Evolutionary conservation across 2,888 invertebrate species (phyloP).

Genomic region (Hirtodrosophila duncani): DNA sequence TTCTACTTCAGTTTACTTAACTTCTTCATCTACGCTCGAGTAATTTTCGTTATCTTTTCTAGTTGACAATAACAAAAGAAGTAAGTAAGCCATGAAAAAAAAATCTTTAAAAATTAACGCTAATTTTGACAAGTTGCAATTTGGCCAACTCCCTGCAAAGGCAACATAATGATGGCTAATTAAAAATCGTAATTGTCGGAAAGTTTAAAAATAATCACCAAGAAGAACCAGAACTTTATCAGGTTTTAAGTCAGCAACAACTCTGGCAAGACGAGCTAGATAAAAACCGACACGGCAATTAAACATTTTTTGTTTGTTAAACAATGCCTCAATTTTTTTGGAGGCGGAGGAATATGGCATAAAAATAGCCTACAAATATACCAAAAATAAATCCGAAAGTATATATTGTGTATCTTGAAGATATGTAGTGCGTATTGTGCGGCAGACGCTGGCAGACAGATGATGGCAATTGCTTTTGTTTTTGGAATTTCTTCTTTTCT

Average conservation of each 20-base stretch:
- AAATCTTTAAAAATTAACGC: slow-evolving; percentile 47
- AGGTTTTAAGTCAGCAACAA: too few relatives aligned
- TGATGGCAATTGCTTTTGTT: slow-evolving; percentile 59
- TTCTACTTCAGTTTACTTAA: slow-evolving; percentile 15
- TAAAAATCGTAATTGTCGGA: slow-evolving; percentile 57
- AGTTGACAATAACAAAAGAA: slow-evolving; percentile 38
- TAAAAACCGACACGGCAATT: slow-evolving; percentile 43
- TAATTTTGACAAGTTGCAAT: slow-evolving; percentile 67
- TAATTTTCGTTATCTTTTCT: slow-evolving; percentile 53
- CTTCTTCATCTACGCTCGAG: slow-evolving; percentile 26
- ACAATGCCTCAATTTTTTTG: slow-evolving; percentile 50
- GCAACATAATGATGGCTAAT: slow-evolving; percentile 53
- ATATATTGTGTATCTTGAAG: slow-evolving; percentile 22
- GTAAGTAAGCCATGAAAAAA: slow-evolving; percentile 3
- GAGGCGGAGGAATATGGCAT: slow-evolving; percentile 16
- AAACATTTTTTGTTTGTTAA: slow-evolving; percentile 67
- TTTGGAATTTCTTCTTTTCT: not conserved
- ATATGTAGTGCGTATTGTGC: slow-evolving; percentile 43
- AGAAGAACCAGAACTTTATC: slow-evolving; percentile 41
- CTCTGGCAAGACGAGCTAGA: slow-evolving; percentile 12
- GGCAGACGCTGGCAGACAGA: slow-evolving; percentile 43
- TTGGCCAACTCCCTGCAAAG: slow-evolving; percentile 10
- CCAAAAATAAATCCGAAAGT: slow-evolving; percentile 54
- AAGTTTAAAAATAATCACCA: slow-evolving; percentile 16
- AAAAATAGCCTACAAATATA: slow-evolving; percentile 54